phyloP scores from a whole-genome alignment of 2,797 vertebrate species.

The Eulemur rubriventer region DNA sequence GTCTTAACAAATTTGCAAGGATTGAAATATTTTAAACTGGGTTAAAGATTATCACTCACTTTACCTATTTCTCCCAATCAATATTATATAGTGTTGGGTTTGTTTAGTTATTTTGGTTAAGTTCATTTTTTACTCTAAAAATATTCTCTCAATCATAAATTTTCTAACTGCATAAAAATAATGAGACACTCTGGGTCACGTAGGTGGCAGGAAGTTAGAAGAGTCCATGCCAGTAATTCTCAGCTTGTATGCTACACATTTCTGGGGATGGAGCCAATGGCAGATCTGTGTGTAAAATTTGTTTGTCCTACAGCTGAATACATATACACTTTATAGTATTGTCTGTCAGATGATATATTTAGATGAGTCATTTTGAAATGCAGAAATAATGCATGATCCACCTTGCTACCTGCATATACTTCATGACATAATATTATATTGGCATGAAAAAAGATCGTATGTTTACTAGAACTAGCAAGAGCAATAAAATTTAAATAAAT shows the following conservation, averaged over 20 bases:
- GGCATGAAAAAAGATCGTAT: neutral
- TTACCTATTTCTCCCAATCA: neutral
- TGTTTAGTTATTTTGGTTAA: neutral
- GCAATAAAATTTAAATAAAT: neutral
- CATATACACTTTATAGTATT: neutral
- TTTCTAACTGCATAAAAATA: constrained; percentile 26
- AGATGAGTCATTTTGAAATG: neutral
- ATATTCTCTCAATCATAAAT: neutral
- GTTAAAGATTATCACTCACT: neutral
- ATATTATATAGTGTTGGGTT: neutral
- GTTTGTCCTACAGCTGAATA: neutral
- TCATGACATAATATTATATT: neutral
- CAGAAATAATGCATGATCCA: neutral
- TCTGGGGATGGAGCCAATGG: neutral
- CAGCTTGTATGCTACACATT: neutral
- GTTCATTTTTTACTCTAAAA: neutral
- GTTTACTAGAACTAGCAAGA: neutral
- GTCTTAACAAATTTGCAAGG: neutral
- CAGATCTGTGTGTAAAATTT: neutral
- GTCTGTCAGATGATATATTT: neutral
- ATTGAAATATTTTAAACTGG: neutral
- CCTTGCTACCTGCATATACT: neutral
- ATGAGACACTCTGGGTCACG: neutral
- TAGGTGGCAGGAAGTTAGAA: neutral
- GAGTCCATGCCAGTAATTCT: neutral